Conservation (phyloP, 35 echinoderm and acorn worm species). For the Heliocidaris tuberculata region DNA sequence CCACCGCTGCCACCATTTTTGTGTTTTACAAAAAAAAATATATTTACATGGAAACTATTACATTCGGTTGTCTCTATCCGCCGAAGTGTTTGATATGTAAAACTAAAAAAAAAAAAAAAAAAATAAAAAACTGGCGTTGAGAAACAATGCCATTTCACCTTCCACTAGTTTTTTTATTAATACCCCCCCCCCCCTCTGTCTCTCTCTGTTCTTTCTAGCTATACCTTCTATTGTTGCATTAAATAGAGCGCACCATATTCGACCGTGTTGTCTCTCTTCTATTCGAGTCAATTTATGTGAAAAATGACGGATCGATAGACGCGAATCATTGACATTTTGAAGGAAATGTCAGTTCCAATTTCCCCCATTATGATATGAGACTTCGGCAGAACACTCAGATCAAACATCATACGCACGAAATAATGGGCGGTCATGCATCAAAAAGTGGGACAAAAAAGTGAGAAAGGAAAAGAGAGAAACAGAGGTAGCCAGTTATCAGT, state of each 20-base stretch:
- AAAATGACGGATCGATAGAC: not conserved
- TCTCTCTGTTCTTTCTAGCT: no score
- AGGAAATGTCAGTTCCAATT: constrained; percentile 17
- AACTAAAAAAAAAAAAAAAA: no score
- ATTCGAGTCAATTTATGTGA: not conserved
- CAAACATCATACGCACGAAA: not conserved
- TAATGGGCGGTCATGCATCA: not conserved
- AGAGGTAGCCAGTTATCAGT: not conserved
- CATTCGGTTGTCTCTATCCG: no score
- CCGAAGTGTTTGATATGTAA: no score
- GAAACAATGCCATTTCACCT: no score
- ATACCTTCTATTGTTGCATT: not conserved
- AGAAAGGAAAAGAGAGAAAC: not conserved
- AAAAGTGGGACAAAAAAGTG: not conserved
- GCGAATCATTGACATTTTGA: not conserved
- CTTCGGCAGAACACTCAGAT: not conserved
- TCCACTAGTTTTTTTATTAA: no score
- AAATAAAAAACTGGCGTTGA: no score
- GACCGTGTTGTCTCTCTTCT: not conserved
- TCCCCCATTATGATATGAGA: not conserved
- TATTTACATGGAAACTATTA: no score
- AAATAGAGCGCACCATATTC: not conserved
- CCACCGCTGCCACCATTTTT: no score
- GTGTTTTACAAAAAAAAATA: no score
- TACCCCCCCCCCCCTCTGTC: no score